Evolutionary conservation across 2,113 vertebrate genomes (phyloP).

Genomic region (Brachypteracias leptosomus): DNA sequence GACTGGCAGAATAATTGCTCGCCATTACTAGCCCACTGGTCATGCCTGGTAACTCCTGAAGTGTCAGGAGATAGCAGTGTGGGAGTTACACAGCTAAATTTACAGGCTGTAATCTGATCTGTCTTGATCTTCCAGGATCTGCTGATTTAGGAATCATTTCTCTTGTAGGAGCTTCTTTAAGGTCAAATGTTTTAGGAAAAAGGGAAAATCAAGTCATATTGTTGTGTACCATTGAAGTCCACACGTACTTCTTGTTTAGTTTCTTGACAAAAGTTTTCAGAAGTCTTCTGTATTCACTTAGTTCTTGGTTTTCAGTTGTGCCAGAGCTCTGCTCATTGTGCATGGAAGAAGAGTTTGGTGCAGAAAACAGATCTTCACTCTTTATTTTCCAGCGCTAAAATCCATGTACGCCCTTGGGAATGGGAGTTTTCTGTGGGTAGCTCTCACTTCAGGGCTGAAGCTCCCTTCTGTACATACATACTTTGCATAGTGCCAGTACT

Average conservation of each 20-base stretch:
- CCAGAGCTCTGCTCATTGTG: not conserved
- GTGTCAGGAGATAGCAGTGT: not conserved
- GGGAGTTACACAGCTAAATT: not conserved
- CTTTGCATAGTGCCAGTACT: not conserved
- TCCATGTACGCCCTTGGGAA: too few relatives aligned
- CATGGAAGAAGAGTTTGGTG: not conserved
- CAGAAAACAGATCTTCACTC: not conserved
- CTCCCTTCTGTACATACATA: accelerated
- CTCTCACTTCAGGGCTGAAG: not conserved
- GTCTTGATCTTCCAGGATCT: not conserved
- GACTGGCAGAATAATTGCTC: not conserved
- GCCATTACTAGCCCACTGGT: not conserved
- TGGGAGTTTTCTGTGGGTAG: not conserved
- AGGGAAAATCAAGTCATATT: not conserved
- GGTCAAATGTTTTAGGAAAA: not conserved
- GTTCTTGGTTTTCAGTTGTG: not conserved
- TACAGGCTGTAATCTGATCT: not conserved
- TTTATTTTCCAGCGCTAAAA: not conserved
- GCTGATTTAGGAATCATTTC: slow-evolving; percentile 61
- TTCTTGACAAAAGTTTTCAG: not conserved
- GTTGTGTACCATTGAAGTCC: not conserved
- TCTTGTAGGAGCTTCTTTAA: slow-evolving; percentile 19
- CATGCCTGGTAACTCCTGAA: accelerated
- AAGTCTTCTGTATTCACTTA: not conserved
- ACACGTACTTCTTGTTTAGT: not conserved